phyloP scores from a whole-genome alignment of 2,797 vertebrate species.

The Eleutherodactylus coqui region DNA sequence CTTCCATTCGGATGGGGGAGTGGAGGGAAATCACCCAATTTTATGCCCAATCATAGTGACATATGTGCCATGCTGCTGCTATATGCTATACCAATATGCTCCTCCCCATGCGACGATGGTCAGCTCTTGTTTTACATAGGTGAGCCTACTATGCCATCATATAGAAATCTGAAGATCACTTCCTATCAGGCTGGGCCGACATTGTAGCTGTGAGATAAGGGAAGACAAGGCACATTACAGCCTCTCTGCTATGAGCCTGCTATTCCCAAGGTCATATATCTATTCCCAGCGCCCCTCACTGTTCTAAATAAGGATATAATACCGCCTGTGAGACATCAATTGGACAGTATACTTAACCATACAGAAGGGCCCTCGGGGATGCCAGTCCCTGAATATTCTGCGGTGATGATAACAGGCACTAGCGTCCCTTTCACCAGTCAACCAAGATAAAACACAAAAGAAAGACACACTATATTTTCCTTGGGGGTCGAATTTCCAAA shows the following conservation, averaged over 20 bases:
- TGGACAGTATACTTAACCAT: slow-evolving; percentile 26
- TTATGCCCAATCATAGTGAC: not conserved
- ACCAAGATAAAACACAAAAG: not conserved
- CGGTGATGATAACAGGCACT: slow-evolving; percentile 7
- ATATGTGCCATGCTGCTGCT: not conserved
- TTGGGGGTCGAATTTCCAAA: not conserved
- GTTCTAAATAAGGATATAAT: slow-evolving; percentile 52
- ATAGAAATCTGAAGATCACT: not conserved
- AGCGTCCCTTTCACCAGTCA: slow-evolving; percentile 2
- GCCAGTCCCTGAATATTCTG: not conserved
- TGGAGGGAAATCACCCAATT: not conserved
- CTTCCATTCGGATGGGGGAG: too few relatives aligned
- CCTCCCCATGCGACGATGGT: not conserved
- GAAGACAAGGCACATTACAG: not conserved
- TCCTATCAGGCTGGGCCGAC: not conserved
- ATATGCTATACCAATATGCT: not conserved
- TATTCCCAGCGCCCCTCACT: not conserved
- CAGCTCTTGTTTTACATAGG: not conserved
- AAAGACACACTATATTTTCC: not conserved
- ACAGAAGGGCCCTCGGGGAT: slow-evolving; percentile 27
- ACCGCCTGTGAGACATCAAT: slow-evolving; percentile 21
- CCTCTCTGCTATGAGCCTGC: not conserved
- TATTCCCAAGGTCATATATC: slow-evolving; percentile 47
- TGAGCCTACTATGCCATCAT: not conserved
- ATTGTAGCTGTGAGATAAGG: slow-evolving; percentile 18